Conservation (phyloP, 2,888 invertebrate genomes). For the Tuberolachnus salignus region DNA sequence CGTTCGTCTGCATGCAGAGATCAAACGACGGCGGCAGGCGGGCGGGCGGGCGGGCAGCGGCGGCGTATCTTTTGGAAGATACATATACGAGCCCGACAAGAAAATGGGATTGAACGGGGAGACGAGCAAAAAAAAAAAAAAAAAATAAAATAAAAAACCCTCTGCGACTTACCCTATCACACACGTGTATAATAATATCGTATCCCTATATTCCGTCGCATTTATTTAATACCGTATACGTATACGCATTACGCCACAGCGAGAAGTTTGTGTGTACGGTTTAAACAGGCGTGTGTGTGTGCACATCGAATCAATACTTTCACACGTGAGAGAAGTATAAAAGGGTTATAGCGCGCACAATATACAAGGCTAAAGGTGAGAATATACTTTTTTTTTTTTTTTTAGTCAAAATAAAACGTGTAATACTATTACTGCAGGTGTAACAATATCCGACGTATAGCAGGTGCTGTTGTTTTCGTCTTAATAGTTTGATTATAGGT, state of each 20-base stretch:
- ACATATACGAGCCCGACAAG: conserved; percentile 51
- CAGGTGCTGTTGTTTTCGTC: not conserved
- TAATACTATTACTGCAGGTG: not conserved
- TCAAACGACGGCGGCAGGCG: conserved; percentile 53
- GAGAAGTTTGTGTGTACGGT: conserved; percentile 27
- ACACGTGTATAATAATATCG: not conserved
- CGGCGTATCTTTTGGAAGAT: conserved; percentile 2
- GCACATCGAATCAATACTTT: conserved; percentile 45
- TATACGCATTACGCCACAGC: conserved; percentile 25
- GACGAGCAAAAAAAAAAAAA: conserved; percentile 4
- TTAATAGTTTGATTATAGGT: not conserved
- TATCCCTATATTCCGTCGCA: conserved; percentile 26
- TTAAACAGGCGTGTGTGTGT: not conserved
- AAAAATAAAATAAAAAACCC: no score
- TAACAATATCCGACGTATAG: not conserved
- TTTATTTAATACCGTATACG: conserved; percentile 38
- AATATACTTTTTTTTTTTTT: conserved; percentile 14
- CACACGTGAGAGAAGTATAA: conserved; percentile 40
- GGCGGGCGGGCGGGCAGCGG: no score
- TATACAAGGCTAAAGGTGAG: not conserved
- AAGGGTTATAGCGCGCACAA: conserved; percentile 27
- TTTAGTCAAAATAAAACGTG: no score
- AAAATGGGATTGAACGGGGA: conserved; percentile 43
- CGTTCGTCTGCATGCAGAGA: conserved; percentile 6
- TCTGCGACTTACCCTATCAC: conserved; percentile 16